phyloP scores from a whole-genome alignment of 2,888 invertebrate genomes.

The Latrodectus elegans region DNA sequence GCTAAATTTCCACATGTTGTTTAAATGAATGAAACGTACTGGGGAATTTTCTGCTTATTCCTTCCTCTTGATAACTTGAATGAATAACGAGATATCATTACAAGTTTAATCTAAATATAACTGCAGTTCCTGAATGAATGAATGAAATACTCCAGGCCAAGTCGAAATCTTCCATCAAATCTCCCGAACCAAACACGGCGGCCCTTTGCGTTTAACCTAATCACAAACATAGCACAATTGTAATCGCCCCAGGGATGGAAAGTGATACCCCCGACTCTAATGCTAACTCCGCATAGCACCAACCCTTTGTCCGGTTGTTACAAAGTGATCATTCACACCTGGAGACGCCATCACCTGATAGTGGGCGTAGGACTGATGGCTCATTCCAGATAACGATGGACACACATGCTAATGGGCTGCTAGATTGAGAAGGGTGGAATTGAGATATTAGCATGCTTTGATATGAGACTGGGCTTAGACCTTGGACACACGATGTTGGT shows the following conservation, averaged over 20 bases:
- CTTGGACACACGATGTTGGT: too few relatives aligned
- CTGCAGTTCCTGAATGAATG: too few relatives aligned
- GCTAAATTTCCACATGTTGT: too few relatives aligned
- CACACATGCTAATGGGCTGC: slow-evolving; percentile 27
- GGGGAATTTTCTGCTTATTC: too few relatives aligned
- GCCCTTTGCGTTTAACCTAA: slow-evolving; percentile 21
- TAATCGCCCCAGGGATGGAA: slow-evolving; percentile 27
- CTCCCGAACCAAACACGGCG: not conserved
- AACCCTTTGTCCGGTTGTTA: slow-evolving; percentile 46
- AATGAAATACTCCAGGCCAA: not conserved
- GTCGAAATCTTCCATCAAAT: not conserved
- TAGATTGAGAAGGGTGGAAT: slow-evolving; percentile 5
- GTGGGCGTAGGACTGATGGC: slow-evolving; percentile 15
- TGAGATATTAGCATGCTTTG: not conserved
- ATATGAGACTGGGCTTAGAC: too few relatives aligned
- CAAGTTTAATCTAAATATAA: too few relatives aligned
- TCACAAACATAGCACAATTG: slow-evolving; percentile 17
- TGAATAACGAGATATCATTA: too few relatives aligned
- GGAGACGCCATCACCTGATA: slow-evolving; percentile 55
- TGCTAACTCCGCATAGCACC: slow-evolving; percentile 21
- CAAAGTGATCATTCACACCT: slow-evolving; percentile 62
- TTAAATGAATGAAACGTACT: too few relatives aligned
- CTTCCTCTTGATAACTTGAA: too few relatives aligned
- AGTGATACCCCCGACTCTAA: slow-evolving; percentile 26
- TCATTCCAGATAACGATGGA: slow-evolving; percentile 15